A percentile compares a stretch with the other conserved stretches of the same genome.
phyloP scores from a whole-genome alignment of 2,113 vertebrate species.

The Megaceryle torquata region DNA sequence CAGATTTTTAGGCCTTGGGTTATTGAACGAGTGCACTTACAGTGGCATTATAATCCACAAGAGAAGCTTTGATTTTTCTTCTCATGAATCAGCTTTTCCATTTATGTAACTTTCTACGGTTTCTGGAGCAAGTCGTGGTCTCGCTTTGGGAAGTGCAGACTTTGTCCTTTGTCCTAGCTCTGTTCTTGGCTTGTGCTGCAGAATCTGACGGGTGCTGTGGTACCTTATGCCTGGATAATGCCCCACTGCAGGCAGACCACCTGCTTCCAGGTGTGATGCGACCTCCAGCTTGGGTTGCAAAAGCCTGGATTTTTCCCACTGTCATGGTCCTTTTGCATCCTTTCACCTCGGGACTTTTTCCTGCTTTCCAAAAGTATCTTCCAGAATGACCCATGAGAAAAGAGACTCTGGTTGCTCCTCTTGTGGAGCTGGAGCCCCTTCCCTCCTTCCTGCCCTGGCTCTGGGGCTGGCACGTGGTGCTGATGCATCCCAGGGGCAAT shows the following conservation, averaged over 20 bases:
- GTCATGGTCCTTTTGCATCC: not conserved
- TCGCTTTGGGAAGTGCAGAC: not conserved
- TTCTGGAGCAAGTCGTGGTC: not conserved
- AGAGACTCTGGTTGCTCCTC: not conserved
- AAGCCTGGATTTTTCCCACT: not conserved
- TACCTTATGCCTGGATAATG: not conserved
- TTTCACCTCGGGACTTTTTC: not conserved
- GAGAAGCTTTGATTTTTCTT: conserved; percentile 28
- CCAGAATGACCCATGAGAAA: fast-evolving
- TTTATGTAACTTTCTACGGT: conserved; percentile 26
- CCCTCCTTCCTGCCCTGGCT: not conserved
- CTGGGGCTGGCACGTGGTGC: not conserved
- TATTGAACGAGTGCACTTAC: not conserved
- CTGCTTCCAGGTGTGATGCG: not conserved
- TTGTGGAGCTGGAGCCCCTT: not conserved
- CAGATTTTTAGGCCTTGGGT: not conserved
- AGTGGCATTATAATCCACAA: conserved; percentile 23
- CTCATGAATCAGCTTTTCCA: conserved; percentile 50
- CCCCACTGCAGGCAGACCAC: not conserved
- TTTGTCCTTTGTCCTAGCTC: not conserved
- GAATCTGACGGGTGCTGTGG: not conserved
- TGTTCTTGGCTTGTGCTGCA: not conserved
- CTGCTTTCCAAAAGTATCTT: not conserved
- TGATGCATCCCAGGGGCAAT: fast-evolving
- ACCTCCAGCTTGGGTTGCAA: not conserved